phyloP scores from a whole-genome alignment of 2,888 invertebrate genomes.

The Capitulum mitella region DNA sequence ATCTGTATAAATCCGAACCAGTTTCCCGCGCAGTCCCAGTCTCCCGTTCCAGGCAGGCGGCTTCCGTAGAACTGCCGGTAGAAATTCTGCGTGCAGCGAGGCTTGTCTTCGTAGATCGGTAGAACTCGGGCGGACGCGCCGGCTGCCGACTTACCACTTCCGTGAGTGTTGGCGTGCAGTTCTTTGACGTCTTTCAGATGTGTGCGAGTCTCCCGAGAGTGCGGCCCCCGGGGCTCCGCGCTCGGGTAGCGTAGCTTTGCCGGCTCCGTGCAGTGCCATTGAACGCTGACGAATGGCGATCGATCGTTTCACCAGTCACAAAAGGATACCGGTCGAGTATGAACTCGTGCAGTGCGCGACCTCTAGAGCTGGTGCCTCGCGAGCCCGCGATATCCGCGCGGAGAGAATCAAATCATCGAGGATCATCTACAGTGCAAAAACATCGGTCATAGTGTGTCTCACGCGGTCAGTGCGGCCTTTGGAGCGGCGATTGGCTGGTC shows the following conservation, averaged over 20 bases:
- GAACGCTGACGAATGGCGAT: too few relatives aligned
- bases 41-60: not conserved
- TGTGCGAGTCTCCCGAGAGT: not conserved
- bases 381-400: not conserved
- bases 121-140: not conserved
- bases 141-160: not conserved
- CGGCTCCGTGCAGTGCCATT: not conserved
- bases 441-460: not conserved
- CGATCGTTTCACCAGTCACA: not conserved
- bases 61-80: too few relatives aligned
- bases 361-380: not conserved
- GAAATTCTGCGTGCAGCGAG: not conserved
- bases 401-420: not conserved
- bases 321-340: not conserved
- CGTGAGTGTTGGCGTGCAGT: not conserved
- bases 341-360: not conserved
- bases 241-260: not conserved
- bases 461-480: too few relatives aligned
- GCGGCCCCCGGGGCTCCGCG: not conserved
- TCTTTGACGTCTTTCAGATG: conserved; percentile 5
- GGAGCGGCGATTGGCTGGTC: too few relatives aligned
- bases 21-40: not conserved
- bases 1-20: not conserved
- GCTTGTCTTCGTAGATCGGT: not conserved
- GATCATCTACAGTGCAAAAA: not conserved